phyloP scores from a whole-genome alignment of 2,888 invertebrate species.

The Tenthredo livida region DNA sequence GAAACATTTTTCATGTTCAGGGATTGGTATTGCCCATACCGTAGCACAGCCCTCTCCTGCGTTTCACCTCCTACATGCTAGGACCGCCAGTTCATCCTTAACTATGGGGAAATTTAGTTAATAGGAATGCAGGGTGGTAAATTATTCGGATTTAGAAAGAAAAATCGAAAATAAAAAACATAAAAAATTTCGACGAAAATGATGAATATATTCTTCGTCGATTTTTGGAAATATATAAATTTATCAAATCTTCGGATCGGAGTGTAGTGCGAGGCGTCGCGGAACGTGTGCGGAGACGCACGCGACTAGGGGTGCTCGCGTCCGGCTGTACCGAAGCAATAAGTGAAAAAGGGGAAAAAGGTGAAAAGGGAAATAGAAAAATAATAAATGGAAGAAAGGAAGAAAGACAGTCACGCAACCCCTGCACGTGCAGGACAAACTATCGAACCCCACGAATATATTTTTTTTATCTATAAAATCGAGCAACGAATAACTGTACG shows the following conservation, averaged over 20 bases:
- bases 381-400: not conserved
- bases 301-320: not conserved
- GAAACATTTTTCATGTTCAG: no score
- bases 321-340: not conserved
- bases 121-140: not conserved
- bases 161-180: not conserved
- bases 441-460: constrained; percentile 38
- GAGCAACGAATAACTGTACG: not conserved
- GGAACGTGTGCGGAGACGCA: not conserved
- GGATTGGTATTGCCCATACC: no score
- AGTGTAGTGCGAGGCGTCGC: not conserved
- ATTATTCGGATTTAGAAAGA: not conserved
- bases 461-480: not conserved
- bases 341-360: constrained; percentile 29
- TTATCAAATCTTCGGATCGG: not conserved
- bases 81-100: no score
- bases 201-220: not conserved
- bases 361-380: not conserved
- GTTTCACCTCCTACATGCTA: no score
- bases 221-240: not conserved
- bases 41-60: no score
- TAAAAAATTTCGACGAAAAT: no score
- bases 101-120: not conserved
- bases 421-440: constrained; percentile 32
- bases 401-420: constrained; percentile 26